Evolutionary conservation across 2,113 vertebrate species (phyloP).

Genomic region (Leucoraja erinaceus): DNA sequence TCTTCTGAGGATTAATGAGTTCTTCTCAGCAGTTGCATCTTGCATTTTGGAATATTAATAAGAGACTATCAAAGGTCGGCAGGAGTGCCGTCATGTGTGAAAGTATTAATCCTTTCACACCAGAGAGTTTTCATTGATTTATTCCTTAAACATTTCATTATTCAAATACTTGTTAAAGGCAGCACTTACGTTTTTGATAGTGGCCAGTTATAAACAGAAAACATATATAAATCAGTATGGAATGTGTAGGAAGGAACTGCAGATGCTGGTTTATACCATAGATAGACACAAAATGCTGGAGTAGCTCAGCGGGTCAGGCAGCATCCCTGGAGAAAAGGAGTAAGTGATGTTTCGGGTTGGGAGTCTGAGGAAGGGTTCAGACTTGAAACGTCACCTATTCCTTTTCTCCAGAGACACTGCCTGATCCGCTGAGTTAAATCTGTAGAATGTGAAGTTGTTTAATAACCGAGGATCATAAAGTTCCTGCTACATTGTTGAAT

Average conservation of each 20-base stretch:
- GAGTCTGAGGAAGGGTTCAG: too few relatives aligned
- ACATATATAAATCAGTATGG: too few relatives aligned
- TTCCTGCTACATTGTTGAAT: not conserved
- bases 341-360: too few relatives aligned
- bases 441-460: not conserved
- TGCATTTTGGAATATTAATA: slow-evolving; percentile 22
- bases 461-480: not conserved
- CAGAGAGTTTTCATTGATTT: slow-evolving; percentile 22
- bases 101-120: slow-evolving; percentile 23
- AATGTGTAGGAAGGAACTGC: too few relatives aligned
- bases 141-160: slow-evolving; percentile 31
- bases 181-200: not conserved
- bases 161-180: slow-evolving; percentile 12
- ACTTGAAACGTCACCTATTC: too few relatives aligned
- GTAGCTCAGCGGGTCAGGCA: too few relatives aligned
- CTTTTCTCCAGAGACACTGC: too few relatives aligned
- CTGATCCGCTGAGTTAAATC: too few relatives aligned
- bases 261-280: too few relatives aligned
- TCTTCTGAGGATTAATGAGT: slow-evolving; percentile 10
- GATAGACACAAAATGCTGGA: too few relatives aligned
- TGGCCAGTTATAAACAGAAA: not conserved
- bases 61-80: slow-evolving; percentile 22
- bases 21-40: not conserved
- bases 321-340: too few relatives aligned
- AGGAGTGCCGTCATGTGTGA: not conserved